phyloP scores from a whole-genome alignment of 2,113 vertebrate species.

The Archilochus colubris region DNA sequence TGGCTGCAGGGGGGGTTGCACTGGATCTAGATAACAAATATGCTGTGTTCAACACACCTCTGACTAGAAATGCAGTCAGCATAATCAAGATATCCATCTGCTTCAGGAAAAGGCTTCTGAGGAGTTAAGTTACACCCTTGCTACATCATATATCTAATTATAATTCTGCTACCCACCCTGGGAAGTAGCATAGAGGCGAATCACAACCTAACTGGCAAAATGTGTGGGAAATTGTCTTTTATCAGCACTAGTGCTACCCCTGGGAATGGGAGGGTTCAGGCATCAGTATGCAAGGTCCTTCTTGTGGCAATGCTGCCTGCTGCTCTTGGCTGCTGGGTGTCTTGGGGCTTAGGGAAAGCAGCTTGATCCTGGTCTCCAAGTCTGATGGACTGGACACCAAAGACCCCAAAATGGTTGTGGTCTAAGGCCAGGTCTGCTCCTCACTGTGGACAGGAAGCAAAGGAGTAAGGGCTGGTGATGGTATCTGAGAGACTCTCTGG shows the following conservation, averaged over 20 bases:
- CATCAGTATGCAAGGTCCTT: not conserved
- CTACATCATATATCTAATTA: not conserved
- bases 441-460: fast-evolving
- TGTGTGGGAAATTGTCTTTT: slow-evolving; percentile 27
- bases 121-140: not conserved
- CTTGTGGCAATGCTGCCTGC: not conserved
- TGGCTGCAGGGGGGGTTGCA: not conserved
- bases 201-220: not conserved
- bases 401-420: not conserved
- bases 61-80: not conserved
- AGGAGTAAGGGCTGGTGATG: not conserved
- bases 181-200: not conserved
- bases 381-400: fast-evolving
- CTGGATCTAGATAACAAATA: not conserved
- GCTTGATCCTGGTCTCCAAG: not conserved
- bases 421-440: not conserved
- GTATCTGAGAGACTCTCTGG: not conserved
- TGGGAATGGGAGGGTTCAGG: not conserved
- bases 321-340: not conserved
- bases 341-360: not conserved
- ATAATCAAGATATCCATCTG: not conserved
- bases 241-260: not conserved
- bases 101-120: slow-evolving; percentile 8
- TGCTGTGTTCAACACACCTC: not conserved
- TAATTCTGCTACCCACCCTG: not conserved